Percentiles rank a stretch among this genome's conserved stretches.
These are phyloP conservation scores for Dipodomys stephensi DNA, from an alignment of 2,113 vertebrate species.

Conservation along the genomic window DNA sequence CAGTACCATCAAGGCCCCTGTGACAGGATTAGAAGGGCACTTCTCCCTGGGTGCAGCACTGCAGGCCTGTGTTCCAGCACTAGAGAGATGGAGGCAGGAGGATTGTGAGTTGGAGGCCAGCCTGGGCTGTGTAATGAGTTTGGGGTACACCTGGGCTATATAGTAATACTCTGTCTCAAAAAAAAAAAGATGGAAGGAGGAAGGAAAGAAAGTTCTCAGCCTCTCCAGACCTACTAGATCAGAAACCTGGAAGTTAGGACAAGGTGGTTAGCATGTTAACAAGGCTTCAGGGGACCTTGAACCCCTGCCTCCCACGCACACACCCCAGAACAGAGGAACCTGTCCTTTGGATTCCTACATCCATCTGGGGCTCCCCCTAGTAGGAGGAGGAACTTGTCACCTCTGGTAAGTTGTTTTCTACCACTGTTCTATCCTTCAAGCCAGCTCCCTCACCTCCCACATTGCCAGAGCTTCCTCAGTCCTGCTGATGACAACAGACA, in stretches of 20 bases:
- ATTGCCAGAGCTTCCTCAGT: background rate
- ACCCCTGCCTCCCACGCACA: no score
- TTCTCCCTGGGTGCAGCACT: no score
- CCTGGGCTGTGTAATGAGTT: background rate
- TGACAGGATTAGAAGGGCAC: background rate
- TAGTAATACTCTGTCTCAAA: background rate
- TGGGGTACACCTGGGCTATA: background rate
- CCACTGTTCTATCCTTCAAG: rapidly evolving
- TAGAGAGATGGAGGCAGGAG: background rate
- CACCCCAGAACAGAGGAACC: no score
- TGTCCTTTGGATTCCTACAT: background rate
- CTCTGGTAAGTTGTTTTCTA: rapidly evolving
- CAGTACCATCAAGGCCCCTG: background rate
- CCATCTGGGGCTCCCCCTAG: background rate
- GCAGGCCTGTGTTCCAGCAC: no score
- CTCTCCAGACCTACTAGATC: background rate
- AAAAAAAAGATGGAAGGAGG: background rate
- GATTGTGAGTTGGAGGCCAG: background rate
- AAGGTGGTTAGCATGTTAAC: background rate
- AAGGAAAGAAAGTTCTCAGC: background rate
- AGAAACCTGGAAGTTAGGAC: background rate
- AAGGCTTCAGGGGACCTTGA: no score
- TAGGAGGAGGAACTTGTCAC: rapidly evolving
- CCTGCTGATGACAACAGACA: background rate
- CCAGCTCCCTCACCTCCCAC: rapidly evolving